Percentiles rank a stretch among this genome's conserved stretches.
These are phyloP conservation scores for Bombylius major DNA, from an alignment of 2,888 invertebrate genomes.

Conservation along the genomic window DNA sequence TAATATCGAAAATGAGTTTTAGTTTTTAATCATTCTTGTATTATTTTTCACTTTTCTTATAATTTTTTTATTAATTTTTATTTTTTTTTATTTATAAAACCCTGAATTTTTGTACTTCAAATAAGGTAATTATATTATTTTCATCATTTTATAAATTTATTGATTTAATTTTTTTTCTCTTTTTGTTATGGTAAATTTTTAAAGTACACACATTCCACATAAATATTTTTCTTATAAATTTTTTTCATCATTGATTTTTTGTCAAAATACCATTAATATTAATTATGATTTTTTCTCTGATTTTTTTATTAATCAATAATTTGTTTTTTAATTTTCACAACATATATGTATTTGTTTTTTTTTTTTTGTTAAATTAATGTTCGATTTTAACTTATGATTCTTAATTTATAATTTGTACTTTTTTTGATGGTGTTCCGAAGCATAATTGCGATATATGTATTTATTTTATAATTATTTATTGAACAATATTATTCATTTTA, in stretches of 20 bases:
- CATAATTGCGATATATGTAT: constrained; percentile 3
- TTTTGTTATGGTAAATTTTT: neutral
- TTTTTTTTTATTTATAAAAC: constrained; percentile 9
- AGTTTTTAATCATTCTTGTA: no score
- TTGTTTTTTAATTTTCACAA: neutral
- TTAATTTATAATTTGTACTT: constrained; percentile 12
- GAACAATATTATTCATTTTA: constrained; percentile 3
- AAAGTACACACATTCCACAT: neutral
- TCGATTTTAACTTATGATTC: neutral
- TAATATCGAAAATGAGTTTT: no score
- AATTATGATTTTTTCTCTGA: no score
- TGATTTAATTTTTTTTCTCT: neutral
- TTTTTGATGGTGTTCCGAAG: constrained; percentile 14
- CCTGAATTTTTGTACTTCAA: constrained; percentile 15
- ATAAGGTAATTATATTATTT: constrained; percentile 3
- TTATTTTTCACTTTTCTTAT: neutral
- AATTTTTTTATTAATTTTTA: constrained; percentile 5
- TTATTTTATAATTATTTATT: no score
- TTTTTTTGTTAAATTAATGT: neutral
- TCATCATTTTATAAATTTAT: constrained; percentile 1
- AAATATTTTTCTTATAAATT: constrained; percentile 1
- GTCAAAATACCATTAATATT: no score
- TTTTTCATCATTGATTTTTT: neutral
- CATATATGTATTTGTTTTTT: neutral
- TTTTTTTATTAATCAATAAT: neutral